Evolutionary conservation across 2,113 vertebrate species (phyloP).

Genomic region (Grammomys surdaster): DNA sequence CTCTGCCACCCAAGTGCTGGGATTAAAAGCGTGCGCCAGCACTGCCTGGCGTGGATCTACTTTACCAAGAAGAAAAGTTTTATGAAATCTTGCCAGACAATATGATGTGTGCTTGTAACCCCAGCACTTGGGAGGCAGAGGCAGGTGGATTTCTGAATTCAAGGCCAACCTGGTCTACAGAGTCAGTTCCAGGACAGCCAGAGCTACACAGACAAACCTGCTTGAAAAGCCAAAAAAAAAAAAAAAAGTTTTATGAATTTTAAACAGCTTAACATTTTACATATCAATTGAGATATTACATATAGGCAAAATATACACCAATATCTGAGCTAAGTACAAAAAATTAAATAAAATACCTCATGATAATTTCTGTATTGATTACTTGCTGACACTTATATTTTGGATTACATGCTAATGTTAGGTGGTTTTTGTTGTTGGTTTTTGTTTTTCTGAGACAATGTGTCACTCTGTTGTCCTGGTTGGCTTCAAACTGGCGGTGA

Average conservation of each 20-base stretch:
- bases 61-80: conserved; percentile 1
- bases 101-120: too few species aligned
- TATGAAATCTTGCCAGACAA: not conserved
- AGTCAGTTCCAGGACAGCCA: not conserved
- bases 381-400: not conserved
- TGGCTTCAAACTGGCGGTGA: not conserved
- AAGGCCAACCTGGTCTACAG: not conserved
- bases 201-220: not conserved
- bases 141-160: not conserved
- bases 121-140: not conserved
- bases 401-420: not conserved
- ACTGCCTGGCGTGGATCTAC: not conserved
- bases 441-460: not conserved
- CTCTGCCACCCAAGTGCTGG: too few species aligned
- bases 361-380: not conserved
- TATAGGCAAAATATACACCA: not conserved
- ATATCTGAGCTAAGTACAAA: not conserved
- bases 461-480: not conserved
- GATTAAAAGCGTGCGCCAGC: too few species aligned
- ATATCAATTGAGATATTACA: not conserved
- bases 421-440: not conserved
- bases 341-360: not conserved
- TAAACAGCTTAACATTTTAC: not conserved
- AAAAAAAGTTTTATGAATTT: not conserved
- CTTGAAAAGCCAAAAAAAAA: not conserved